These are phyloP conservation scores for Atlantisia rogersi DNA, from an alignment of 2,113 vertebrate genomes.

Conservation along the genomic window DNA sequence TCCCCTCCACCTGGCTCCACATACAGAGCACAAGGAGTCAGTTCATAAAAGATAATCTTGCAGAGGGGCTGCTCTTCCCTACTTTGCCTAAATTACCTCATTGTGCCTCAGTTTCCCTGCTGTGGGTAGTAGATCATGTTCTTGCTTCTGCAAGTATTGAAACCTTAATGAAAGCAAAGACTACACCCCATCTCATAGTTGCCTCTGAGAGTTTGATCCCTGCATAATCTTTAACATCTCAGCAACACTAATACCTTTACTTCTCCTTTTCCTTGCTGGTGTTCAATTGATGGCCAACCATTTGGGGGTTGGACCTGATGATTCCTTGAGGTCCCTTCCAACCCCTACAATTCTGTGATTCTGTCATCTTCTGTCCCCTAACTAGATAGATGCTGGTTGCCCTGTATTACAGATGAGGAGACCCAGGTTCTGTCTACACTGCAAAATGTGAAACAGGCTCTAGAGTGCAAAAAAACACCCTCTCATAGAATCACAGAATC, in stretches of 20 bases:
- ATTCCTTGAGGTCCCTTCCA: no score
- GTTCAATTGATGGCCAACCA: not conserved
- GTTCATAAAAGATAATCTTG: not conserved
- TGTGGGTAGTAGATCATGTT: not conserved
- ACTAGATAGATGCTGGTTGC: not conserved
- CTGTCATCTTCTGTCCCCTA: not conserved
- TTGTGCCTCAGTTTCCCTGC: not conserved
- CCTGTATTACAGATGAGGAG: not conserved
- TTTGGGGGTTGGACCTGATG: no score
- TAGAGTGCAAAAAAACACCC: not conserved
- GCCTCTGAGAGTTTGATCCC: not conserved
- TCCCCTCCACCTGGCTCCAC: not conserved
- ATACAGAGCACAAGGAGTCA: not conserved
- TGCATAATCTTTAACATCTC: not conserved
- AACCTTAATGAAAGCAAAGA: accelerated
- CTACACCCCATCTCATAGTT: no score
- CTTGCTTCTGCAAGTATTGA: not conserved
- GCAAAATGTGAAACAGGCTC: not conserved
- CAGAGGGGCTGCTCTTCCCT: not conserved
- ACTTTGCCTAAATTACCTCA: not conserved
- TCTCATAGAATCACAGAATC: no score
- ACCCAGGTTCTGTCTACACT: not conserved
- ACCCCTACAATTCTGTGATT: no score
- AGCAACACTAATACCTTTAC: not conserved
- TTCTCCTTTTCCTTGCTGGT: not conserved